Evolutionary conservation across 2,888 invertebrate genomes (phyloP), one percentile per base, ranked within the genome.

Genomic region (Cosmia trapezina): DNA sequence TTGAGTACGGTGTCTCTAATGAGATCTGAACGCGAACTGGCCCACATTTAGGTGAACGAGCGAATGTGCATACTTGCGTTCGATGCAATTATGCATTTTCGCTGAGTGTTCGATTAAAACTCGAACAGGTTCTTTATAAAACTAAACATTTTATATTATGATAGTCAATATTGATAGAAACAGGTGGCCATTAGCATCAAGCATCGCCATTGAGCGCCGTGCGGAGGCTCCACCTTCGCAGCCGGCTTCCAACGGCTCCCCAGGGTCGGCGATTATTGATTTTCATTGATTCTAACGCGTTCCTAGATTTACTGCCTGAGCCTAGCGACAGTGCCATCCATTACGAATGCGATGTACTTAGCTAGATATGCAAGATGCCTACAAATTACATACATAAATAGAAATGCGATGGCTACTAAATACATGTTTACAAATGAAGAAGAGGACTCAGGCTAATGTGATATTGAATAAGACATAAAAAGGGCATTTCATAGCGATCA

Each of bases 281-380:
- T 94, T 88, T 90, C 89, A 96, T 96, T 95, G 96, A 95, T 94
- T 96, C 94, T 93, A 95, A 95, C 92, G 94, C 89, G 89, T 86
- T 90, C 82, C 90, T 91, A 92, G 94, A 95, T 95, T 94, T 93
- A 95, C 90, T 91, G 89, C 91, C 89, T 84, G 87, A 82, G 87
- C 80, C 87, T 89, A 87, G 87, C 83, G 87, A 89, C 89, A 87
- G 76, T 81, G 80, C 86, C 84, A 86, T 87, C 85, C 75, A 89
- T 90, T 89, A 86, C 80, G 60, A 70, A 62, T 73, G 65, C 73
- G 43, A 76, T 70, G 61, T 71, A 28, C 28, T 28, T 28, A 76
- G 66, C 51, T 84, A 74, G 51, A 28, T 74, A 73, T 60, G 53
- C 53, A 57, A 60, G 57, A 57, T 64, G 49, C 47, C 63, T 60